These are phyloP conservation scores for Mythimna lalbum DNA, from an alignment of 2,888 invertebrate genomes.

Conservation along the genomic window DNA sequence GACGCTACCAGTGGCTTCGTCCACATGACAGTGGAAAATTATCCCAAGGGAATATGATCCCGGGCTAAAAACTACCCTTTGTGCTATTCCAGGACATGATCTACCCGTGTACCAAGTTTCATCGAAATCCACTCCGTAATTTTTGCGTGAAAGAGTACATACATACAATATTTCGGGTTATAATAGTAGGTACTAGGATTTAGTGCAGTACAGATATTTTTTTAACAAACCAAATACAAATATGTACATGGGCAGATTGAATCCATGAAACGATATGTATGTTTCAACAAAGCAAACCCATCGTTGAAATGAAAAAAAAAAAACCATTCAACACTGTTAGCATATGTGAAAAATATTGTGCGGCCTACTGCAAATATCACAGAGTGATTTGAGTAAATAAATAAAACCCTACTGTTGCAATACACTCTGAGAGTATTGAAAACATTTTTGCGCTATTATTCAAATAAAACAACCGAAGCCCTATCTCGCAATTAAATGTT, in stretches of 20 bases:
- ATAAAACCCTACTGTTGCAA: neutral
- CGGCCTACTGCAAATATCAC: neutral
- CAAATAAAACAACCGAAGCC: neutral
- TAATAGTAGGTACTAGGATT: too few relatives aligned
- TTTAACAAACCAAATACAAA: too few relatives aligned
- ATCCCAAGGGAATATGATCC: too few relatives aligned
- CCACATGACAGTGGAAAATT: too few relatives aligned
- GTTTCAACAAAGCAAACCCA: neutral
- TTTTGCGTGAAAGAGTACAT: too few relatives aligned
- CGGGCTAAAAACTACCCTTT: too few relatives aligned
- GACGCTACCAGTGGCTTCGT: too few relatives aligned
- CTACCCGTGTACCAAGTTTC: too few relatives aligned
- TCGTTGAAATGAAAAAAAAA: neutral
- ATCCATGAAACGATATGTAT: neutral
- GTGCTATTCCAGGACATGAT: too few relatives aligned
- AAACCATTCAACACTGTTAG: too few relatives aligned
- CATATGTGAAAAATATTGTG: conserved; percentile 2
- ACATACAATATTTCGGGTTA: too few relatives aligned
- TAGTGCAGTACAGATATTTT: neutral
- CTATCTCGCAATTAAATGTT: conserved; percentile 1
- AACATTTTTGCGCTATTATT: neutral
- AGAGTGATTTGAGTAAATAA: neutral
- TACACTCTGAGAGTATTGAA: neutral
- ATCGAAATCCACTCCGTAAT: too few relatives aligned
- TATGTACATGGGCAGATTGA: neutral